Percentiles rank a stretch among this genome's conserved stretches.
phyloP scores from a whole-genome alignment of 2,113 vertebrate species.

The Typhlomys cinereus region DNA sequence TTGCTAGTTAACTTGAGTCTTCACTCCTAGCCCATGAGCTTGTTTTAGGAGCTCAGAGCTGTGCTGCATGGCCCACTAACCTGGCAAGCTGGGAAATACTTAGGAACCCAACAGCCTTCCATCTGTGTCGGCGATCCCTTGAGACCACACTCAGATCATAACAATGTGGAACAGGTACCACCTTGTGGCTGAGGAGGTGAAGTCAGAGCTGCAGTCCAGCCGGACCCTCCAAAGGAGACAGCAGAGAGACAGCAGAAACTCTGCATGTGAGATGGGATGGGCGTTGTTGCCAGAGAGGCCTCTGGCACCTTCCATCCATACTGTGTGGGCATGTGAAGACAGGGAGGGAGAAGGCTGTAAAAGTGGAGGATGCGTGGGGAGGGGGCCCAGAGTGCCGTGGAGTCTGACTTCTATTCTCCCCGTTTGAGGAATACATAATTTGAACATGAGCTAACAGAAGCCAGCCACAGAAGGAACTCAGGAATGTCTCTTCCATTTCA shows the following conservation, averaged over 20 bases:
- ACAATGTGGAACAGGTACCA: background rate
- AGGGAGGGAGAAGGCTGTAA: too few species aligned
- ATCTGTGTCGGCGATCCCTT: background rate
- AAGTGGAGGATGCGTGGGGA: background rate
- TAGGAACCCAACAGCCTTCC: background rate
- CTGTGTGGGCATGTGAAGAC: background rate
- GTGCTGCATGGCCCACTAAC: background rate
- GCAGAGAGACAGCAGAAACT: background rate
- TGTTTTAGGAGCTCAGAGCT: background rate
- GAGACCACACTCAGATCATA: background rate
- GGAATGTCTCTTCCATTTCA: slow-evolving; percentile 3
- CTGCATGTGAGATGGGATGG: too few species aligned
- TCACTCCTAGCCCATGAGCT: background rate
- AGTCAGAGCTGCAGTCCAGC: background rate
- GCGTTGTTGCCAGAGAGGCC: background rate
- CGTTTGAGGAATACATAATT: background rate
- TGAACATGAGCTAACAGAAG: background rate
- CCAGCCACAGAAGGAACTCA: background rate
- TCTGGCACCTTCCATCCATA: background rate
- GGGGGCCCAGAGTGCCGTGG: background rate
- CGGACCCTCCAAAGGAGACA: background rate
- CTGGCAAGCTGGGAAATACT: background rate
- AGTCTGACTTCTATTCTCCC: background rate
- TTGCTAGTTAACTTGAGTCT: background rate
- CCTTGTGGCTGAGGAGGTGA: background rate